Percentiles rank a stretch among this genome's conserved stretches.
Evolutionary conservation across 1,140 invertebrate species (phyloP).

Genomic region (Harlomillsia oculata): DNA sequence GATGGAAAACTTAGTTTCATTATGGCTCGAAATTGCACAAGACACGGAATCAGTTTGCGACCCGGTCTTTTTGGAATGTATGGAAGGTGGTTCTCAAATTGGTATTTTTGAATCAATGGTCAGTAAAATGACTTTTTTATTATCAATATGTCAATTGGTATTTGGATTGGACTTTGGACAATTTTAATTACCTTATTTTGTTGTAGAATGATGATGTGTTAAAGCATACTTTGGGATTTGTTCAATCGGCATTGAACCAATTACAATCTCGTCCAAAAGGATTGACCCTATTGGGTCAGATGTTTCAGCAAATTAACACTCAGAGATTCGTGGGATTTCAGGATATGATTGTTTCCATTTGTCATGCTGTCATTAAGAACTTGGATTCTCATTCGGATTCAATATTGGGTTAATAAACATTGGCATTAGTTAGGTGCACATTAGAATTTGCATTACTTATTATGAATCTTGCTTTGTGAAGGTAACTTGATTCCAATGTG

Average conservation of each 20-base stretch:
- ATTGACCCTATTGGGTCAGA: conserved; percentile 15
- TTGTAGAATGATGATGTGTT: conserved; percentile 25
- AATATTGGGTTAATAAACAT: too few species aligned
- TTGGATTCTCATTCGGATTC: conserved; percentile 11
- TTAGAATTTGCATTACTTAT: neutral
- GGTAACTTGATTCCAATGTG: conserved; percentile 23
- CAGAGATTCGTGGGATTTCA: conserved; percentile 14
- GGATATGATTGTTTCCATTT: conserved; percentile 16
- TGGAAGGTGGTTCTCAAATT: conserved; percentile 1
- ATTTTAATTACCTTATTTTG: neutral
- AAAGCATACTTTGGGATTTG: conserved; percentile 5
- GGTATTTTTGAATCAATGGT: conserved; percentile 10
- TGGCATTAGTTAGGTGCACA: too few species aligned
- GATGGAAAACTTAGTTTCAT: too few species aligned
- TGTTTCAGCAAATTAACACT: conserved; percentile 3
- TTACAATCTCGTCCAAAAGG: conserved; percentile 17
- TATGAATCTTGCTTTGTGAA: conserved; percentile 4
- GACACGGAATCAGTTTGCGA: conserved; percentile 1
- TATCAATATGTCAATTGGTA: neutral
- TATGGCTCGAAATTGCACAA: conserved; percentile 7
- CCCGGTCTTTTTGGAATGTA: conserved; percentile 18
- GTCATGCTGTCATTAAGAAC: conserved; percentile 18
- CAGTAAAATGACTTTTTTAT: neutral
- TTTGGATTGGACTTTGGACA: neutral
- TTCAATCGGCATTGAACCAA: conserved; percentile 26